These are phyloP conservation scores for Zaprionus taronus DNA, from an alignment of 1,140 invertebrate genomes.

Conservation along the genomic window DNA sequence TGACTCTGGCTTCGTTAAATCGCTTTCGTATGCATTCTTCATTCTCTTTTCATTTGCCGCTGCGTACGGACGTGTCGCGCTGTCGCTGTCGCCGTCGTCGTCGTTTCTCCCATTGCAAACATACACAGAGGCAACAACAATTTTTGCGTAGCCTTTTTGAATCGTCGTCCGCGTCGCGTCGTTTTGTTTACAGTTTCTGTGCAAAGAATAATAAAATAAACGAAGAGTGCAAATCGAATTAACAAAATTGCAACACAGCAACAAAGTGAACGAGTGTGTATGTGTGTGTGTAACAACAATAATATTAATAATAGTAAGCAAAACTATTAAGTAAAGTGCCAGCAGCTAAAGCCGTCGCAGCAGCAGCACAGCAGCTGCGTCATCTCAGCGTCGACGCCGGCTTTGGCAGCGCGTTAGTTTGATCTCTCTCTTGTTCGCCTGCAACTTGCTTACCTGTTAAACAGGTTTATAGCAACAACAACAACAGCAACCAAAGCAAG, in stretches of 20 bases:
- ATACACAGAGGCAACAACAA: conserved; percentile 40
- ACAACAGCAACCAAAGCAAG: conserved; percentile 19
- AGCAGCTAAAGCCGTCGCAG: conserved; percentile 22
- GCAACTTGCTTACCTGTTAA: conserved; percentile 67
- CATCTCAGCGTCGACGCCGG: conserved; percentile 60
- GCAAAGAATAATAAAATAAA: not conserved
- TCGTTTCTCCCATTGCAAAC: conserved; percentile 5
- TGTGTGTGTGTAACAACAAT: conserved; percentile 24
- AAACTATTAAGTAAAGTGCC: conserved; percentile 49
- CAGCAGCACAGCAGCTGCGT: conserved; percentile 45
- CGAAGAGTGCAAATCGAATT: conserved; percentile 25
- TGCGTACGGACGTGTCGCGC: conserved; percentile 52
- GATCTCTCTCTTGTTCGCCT: conserved; percentile 37
- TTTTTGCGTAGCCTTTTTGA: conserved; percentile 22
- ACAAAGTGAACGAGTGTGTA: conserved; percentile 15
- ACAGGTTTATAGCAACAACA: conserved; percentile 61
- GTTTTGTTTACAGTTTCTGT: conserved; percentile 35
- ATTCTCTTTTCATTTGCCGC: conserved; percentile 56
- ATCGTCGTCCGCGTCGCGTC: conserved; percentile 24
- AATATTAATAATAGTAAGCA: conserved; percentile 19
- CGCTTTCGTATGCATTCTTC: conserved; percentile 32
- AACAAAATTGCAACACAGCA: conserved; percentile 35
- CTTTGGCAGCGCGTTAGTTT: conserved; percentile 68
- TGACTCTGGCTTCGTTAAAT: conserved; percentile 5
- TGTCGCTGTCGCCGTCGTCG: conserved; percentile 31